Conservation (phyloP, 1,140 invertebrate genomes). For the Drosophila aff. region DNA sequence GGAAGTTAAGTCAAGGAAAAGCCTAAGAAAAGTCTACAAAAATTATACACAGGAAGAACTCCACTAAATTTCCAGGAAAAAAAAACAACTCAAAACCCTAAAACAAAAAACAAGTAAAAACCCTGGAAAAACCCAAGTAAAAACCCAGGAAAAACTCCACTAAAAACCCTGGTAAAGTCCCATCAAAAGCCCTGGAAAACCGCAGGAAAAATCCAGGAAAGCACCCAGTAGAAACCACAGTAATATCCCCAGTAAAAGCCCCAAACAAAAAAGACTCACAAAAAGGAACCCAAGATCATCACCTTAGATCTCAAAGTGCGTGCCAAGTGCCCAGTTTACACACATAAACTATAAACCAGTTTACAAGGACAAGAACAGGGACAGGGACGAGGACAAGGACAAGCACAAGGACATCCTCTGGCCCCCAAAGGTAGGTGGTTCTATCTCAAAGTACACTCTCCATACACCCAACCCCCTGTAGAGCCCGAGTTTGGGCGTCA, state of each 20-base stretch:
- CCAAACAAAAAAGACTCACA: neutral
- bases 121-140: neutral
- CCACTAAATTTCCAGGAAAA: no score
- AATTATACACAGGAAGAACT: neutral
- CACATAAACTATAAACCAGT: neutral
- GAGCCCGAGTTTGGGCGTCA: slow-evolving; percentile 41
- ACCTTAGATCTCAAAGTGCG: slow-evolving; percentile 19
- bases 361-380: neutral
- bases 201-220: neutral
- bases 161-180: neutral
- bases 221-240: neutral
- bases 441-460: neutral
- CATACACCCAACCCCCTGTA: neutral
- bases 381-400: neutral
- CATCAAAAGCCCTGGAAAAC: neutral
- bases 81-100: neutral
- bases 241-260: neutral
- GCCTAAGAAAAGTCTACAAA: neutral
- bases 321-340: slow-evolving; percentile 4
- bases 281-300: slow-evolving; percentile 4
- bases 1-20: neutral
- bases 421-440: slow-evolving; percentile 17
- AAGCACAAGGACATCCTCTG: slow-evolving; percentile 11
- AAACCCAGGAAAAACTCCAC: neutral
- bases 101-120: neutral